Evolutionary conservation across 64 coral and sea anemone genomes (phyloP), one percentile per base, ranked within the genome.

Genomic region (Stylophora pistillata): DNA sequence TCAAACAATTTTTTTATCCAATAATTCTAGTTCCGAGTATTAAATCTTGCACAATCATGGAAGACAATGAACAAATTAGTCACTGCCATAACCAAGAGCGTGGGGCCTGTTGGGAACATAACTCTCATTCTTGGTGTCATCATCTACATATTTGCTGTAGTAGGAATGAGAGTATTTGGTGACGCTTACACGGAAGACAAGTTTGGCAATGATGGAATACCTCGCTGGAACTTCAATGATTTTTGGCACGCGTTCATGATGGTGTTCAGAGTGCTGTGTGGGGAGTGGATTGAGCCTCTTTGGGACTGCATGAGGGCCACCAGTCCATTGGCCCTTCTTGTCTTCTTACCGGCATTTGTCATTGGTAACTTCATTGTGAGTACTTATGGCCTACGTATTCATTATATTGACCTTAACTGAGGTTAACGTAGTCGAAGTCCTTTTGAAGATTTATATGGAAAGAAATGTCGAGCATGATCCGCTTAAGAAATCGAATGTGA

Each of bases 211-310:
- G 86, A 89, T 52, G 81, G 81, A 7, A 72, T 92, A 15, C 94
- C 94, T 21, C 89, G 94, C 30, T 96, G 94, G 94, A 96, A 96
- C 72, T 96, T 96, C 73, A 86, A 89, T 72, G 79, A 96, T 31
- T 96, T 96, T 55, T 91, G 94, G 81, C 94, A 96, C 59, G 91
- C 94, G 3, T 74, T 92, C 34, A 92, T 96, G 90, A 69, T 96
- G 86, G 79, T 96, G 5, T 96, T 96, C 70, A 61, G 94, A 88
- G 84, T 92, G 57, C 65, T 96, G 47, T 92, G 90, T 21, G 94
- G 94, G 18, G 94, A 96, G 53, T 96, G 94, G 94, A 96, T 96
- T 21, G 73, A 95, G 31, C 94, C 94, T 57, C 76, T 95, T 53
- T 95, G 94, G 94, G 86, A 59, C 31, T 95, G 93, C 60, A 95